Percentiles rank a stretch among this genome's conserved stretches.
These are phyloP conservation scores for Callaeas wilsoni DNA, from an alignment of 2,113 vertebrate species.

Conservation along the genomic window DNA sequence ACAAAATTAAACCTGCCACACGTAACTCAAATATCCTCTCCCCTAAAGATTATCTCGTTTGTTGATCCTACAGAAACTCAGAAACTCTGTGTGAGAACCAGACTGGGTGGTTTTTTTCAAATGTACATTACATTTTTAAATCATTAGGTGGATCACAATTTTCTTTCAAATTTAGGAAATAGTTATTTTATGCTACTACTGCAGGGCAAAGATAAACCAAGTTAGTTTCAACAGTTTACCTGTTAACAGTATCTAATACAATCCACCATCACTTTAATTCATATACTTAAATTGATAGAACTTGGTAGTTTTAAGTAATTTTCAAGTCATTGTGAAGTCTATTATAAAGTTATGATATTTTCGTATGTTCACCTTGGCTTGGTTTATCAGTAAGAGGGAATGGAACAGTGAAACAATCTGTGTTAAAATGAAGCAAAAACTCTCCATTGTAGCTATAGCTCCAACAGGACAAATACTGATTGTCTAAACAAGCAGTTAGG, in stretches of 20 bases:
- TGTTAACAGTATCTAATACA: not conserved
- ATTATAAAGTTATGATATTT: not conserved
- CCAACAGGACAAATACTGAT: not conserved
- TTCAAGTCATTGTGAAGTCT: not conserved
- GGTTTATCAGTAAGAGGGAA: not conserved
- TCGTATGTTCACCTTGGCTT: not conserved
- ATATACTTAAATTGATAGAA: not conserved
- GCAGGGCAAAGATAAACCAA: not conserved
- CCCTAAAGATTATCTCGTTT: not conserved
- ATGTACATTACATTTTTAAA: not conserved
- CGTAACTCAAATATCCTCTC: not conserved
- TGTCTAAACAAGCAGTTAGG: not conserved
- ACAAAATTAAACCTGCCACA: not conserved
- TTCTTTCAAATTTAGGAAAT: not conserved
- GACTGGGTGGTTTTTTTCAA: not conserved
- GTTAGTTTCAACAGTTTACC: not conserved
- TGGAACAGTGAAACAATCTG: not conserved
- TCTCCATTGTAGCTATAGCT: not conserved
- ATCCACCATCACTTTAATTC: not conserved
- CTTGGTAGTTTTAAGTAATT: not conserved
- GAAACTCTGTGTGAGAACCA: not conserved
- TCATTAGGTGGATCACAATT: not conserved
- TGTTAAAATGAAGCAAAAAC: not conserved
- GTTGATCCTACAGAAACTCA: not conserved
- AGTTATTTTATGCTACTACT: not conserved